A percentile compares a stretch with the other conserved stretches of the same genome.
Evolutionary conservation across 2,113 vertebrate species (phyloP).

Genomic region (Petroica traversi): DNA sequence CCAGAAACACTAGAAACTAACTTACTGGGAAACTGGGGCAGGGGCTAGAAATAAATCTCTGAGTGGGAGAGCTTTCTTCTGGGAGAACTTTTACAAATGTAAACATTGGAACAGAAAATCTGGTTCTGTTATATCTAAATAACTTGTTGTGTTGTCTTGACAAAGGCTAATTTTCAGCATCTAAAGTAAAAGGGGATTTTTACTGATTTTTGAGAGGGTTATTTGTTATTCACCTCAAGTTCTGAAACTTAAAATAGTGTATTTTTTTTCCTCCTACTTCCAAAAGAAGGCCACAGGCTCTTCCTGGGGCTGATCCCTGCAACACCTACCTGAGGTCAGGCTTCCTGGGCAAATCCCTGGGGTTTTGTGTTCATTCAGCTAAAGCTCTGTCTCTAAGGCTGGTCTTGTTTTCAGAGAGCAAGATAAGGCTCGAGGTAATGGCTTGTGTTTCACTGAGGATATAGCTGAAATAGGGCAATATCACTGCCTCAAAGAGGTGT

Average conservation of each 20-base stretch:
- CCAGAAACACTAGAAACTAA: neutral
- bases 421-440: neutral
- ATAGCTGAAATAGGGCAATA: neutral
- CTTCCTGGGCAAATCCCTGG: neutral
- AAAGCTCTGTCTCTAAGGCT: neutral
- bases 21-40: neutral
- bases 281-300: neutral
- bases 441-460: neutral
- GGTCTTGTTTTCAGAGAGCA: neutral
- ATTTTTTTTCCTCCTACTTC: neutral
- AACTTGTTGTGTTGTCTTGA: neutral
- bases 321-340: neutral
- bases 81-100: neutral
- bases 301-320: neutral
- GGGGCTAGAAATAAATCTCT: neutral
- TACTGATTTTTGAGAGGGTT: neutral
- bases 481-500: neutral
- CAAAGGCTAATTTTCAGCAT: neutral
- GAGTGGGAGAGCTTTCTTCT: neutral
- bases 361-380: neutral
- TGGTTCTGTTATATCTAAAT: neutral
- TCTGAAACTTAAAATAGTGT: neutral
- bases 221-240: neutral
- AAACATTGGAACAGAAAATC: neutral
- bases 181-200: neutral